Base-by-base conservation (phyloP, 2,797 vertebrate genomes). In the Tamandua tetradactyla region DNA sequence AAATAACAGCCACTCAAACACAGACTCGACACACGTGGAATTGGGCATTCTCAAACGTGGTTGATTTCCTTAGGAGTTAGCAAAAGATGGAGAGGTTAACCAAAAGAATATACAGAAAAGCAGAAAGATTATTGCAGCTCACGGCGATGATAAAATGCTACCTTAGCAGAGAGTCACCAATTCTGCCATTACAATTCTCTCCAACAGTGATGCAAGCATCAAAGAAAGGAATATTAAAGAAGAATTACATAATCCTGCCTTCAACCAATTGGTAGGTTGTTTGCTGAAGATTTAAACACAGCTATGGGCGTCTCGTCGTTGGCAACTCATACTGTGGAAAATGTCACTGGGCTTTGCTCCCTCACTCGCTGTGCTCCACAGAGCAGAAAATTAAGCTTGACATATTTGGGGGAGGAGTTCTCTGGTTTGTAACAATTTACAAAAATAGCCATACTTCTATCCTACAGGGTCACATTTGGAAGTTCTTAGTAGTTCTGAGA, bases 361-460 rank as follows among this genome's bases (percentile, higher is more conserved):
- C 98, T 98, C 96, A 61, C 98, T 98, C 98, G 98, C 98, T 98
- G 98, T 98, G 99, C 98, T 99, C 98, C 97, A 97, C 96, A 72
- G 98, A 99, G 99, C 99, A 98, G 98, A 99, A 99, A 99, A 99
- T 99, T 98, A 98, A 99, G 98, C 98, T 98, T 98, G 98, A 98
- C 99, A 99, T 98, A 98, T 98, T 99, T 98, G 98, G 98, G 98
- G 98, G 98, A 98, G 98, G 98, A 98, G 97, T 98, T 97, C 97
- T 98, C 64, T 97, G 98, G 97, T 98, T 98, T 98, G 97, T 97
- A 98, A 97, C 97, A 98, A 98, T 97, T 98, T 98, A 97, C 97
- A 97, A 96, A 98, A 98, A 98, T 98, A 95, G 91, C 97, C 97
- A 93, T 30, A 92, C 95, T 97, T 97, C 97, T 94, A 97, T 97